Percentiles rank a stretch among this genome's conserved stretches.
phyloP scores from a whole-genome alignment of 2,113 vertebrate genomes.

The Probosciger aterrimus region DNA sequence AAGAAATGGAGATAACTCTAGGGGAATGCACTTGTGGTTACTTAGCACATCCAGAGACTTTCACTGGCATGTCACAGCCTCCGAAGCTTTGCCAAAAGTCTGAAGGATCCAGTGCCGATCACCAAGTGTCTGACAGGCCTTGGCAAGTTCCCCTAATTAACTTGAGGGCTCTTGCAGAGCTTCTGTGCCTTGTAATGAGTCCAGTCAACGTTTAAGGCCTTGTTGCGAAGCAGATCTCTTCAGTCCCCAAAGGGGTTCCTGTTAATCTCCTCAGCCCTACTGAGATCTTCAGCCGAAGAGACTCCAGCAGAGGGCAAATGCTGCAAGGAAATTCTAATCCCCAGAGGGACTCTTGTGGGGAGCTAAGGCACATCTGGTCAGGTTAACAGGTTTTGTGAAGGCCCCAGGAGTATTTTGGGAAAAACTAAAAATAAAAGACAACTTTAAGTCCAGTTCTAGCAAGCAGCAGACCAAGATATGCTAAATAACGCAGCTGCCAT shows the following conservation, averaged over 20 bases:
- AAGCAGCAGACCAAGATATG: slow-evolving; percentile 28
- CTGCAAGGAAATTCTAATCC: background rate
- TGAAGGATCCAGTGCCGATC: slow-evolving; percentile 3
- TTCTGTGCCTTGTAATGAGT: background rate
- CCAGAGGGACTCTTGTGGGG: background rate
- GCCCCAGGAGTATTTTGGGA: background rate
- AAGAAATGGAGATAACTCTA: background rate
- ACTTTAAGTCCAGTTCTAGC: slow-evolving; percentile 2
- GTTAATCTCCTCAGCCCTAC: background rate
- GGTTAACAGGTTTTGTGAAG: background rate
- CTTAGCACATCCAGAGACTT: slow-evolving; percentile 21
- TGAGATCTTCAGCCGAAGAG: background rate
- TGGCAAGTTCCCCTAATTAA: slow-evolving; percentile 57
- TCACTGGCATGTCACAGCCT: background rate
- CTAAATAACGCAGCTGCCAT: slow-evolving; percentile 53
- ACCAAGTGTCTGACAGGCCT: slow-evolving; percentile 43
- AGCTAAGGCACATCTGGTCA: background rate
- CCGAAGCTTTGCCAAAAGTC: slow-evolving; percentile 31
- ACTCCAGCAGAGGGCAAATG: background rate
- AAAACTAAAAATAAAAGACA: background rate
- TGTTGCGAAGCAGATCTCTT: background rate
- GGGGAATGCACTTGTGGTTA: background rate
- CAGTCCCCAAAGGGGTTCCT: background rate
- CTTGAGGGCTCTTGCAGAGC: slow-evolving; percentile 23
- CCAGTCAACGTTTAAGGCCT: background rate